phyloP scores from a whole-genome alignment of 2,888 invertebrate species.

The Villa cingulata region DNA sequence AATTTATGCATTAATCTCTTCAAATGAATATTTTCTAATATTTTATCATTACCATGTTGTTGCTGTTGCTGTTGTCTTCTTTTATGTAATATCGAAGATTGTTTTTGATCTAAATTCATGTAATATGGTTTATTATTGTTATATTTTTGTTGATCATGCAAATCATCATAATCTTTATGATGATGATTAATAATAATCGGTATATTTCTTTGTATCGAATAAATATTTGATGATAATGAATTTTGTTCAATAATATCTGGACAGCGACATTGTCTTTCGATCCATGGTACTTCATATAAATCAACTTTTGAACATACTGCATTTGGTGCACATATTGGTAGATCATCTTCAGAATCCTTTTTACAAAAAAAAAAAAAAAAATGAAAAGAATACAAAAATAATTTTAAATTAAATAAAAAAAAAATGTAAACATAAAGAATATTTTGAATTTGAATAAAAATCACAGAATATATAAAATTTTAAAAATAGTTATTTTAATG shows the following conservation, averaged over 20 bases:
- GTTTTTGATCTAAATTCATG: constrained; percentile 22
- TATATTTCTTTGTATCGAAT: constrained; percentile 3
- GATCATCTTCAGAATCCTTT: constrained; percentile 67
- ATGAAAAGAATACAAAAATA: too few relatives aligned
- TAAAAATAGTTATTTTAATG: too few relatives aligned
- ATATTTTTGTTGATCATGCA: constrained; percentile 8
- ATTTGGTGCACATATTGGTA: constrained; percentile 63
- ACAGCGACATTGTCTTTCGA: constrained; percentile 76
- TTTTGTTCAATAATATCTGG: too few relatives aligned
- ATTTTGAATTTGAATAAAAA: too few relatives aligned
- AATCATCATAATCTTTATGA: constrained; percentile 5
- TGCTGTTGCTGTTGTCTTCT: constrained; percentile 21
- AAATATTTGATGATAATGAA: constrained; percentile 20
- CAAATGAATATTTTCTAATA: constrained; percentile 28
- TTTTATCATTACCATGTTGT: constrained; percentile 19
- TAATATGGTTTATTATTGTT: neutral
- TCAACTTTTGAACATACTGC: constrained; percentile 82
- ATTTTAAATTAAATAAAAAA: too few relatives aligned
- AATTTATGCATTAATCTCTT: constrained; percentile 32
- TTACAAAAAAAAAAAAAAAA: too few relatives aligned
- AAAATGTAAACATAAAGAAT: too few relatives aligned
- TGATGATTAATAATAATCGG: constrained; percentile 3
- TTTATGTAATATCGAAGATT: constrained; percentile 26
- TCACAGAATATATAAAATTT: too few relatives aligned
- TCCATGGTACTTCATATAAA: constrained; percentile 73